Evolutionary conservation across 2,113 vertebrate genomes (phyloP).

Genomic region (Pangasianodon hypophthalmus): DNA sequence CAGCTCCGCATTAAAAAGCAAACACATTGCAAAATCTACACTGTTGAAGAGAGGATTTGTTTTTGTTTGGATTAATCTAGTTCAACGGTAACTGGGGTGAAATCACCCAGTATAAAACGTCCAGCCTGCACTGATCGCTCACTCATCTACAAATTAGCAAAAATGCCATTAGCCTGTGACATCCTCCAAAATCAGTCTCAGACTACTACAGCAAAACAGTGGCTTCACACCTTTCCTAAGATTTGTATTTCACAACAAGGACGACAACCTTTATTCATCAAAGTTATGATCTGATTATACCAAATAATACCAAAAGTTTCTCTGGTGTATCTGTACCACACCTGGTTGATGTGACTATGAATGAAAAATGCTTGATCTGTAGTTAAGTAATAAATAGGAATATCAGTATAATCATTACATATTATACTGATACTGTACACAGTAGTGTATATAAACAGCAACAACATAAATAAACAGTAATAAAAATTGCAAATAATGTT

Average conservation of each 20-base stretch:
- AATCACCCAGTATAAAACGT: background rate
- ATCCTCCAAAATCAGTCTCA: slow-evolving; percentile 17
- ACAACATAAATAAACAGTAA: background rate
- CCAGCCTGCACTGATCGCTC: background rate
- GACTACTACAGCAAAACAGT: slow-evolving; percentile 24
- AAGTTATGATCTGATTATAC: background rate
- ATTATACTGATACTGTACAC: too few relatives aligned
- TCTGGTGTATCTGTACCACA: background rate
- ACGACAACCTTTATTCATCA: background rate
- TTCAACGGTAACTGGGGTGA: slow-evolving; percentile 13
- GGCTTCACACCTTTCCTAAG: background rate
- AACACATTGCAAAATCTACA: background rate
- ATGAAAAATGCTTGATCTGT: background rate
- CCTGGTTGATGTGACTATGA: background rate
- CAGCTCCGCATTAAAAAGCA: background rate
- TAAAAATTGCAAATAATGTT: background rate
- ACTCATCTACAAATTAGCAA: slow-evolving; percentile 39
- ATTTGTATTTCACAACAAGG: background rate
- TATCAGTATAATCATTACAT: background rate
- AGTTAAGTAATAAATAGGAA: background rate
- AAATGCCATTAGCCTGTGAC: slow-evolving; percentile 23
- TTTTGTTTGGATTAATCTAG: background rate
- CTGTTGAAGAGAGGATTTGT: background rate
- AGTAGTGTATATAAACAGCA: background rate
- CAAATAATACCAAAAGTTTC: too few relatives aligned